Percentiles rank a stretch among this genome's conserved stretches.
phyloP scores from a whole-genome alignment of 1,140 invertebrate genomes.

The Zaprionus lachaisei region DNA sequence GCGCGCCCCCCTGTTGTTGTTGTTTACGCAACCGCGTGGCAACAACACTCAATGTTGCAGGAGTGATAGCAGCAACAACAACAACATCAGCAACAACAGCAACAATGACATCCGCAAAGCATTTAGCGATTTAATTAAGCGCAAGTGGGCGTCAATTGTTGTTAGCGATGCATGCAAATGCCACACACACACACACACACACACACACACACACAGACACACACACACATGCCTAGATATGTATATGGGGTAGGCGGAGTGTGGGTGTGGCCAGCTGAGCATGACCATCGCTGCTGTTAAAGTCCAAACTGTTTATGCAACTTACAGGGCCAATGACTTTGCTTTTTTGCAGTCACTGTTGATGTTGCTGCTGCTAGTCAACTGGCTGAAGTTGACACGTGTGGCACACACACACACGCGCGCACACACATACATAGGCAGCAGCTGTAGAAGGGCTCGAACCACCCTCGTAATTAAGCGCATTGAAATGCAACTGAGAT shows the following conservation, averaged over 20 bases:
- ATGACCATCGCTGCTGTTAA: constrained; percentile 48
- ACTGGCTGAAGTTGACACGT: constrained; percentile 45
- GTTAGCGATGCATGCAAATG: constrained; percentile 20
- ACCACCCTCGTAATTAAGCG: constrained; percentile 59
- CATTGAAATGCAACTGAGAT: constrained; percentile 60
- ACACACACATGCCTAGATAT: background rate
- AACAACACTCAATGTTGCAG: constrained; percentile 21
- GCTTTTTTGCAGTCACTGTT: constrained; percentile 16
- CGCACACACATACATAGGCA: background rate
- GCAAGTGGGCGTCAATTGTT: constrained; percentile 57
- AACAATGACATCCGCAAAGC: constrained; percentile 56
- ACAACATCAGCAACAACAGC: background rate
- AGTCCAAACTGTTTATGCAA: constrained; percentile 58
- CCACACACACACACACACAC: constrained; percentile 1
- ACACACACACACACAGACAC: background rate
- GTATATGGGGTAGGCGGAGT: background rate
- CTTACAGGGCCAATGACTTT: constrained; percentile 61
- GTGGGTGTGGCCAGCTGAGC: constrained; percentile 59
- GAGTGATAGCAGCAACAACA: background rate
- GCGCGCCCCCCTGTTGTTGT: background rate
- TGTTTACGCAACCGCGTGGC: constrained; percentile 24
- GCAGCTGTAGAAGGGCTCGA: constrained; percentile 15
- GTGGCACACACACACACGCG: constrained; percentile 7
- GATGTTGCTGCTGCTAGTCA: constrained; percentile 1
- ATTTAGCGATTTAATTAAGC: constrained; percentile 77